Evolutionary conservation across 2,888 invertebrate species (phyloP).

Genomic region (Sphaerophoria taeniata): DNA sequence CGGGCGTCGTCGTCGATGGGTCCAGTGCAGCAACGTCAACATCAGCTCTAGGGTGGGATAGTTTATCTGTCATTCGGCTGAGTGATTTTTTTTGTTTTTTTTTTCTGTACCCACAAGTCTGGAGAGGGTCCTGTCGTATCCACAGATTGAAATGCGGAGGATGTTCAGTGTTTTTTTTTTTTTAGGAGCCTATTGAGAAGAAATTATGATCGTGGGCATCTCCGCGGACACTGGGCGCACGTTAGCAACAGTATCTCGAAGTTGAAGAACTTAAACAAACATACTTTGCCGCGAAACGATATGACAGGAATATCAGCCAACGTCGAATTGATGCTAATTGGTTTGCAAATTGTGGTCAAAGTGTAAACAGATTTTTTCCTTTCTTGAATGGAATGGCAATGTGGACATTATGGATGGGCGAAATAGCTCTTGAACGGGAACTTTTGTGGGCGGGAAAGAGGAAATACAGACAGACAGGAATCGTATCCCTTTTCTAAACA

Average conservation of each 20-base stretch:
- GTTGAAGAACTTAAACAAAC: conserved; percentile 67
- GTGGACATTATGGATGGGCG: conserved; percentile 21
- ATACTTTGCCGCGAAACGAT: conserved; percentile 57
- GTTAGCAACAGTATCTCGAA: conserved; percentile 60
- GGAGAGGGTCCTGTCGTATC: conserved; percentile 57
- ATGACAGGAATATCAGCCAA: conserved; percentile 58
- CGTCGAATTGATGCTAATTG: conserved; percentile 72
- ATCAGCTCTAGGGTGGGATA: conserved; percentile 44
- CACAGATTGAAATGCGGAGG: conserved; percentile 41
- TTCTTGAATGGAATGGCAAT: conserved; percentile 3
- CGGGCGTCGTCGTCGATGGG: neutral
- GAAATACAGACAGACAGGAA: neutral
- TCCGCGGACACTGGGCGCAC: conserved; percentile 21
- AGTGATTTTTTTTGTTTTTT: conserved; percentile 33
- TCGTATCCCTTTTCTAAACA: conserved; percentile 45
- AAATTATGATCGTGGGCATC: conserved; percentile 1
- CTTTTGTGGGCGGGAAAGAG: conserved; percentile 27
- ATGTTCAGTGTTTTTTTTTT: conserved; percentile 39
- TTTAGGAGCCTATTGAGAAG: conserved; percentile 20
- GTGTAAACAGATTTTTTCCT: conserved; percentile 58
- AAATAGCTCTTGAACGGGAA: neutral
- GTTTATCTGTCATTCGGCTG: conserved; percentile 24
- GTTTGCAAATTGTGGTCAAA: conserved; percentile 71
- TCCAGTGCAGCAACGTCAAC: neutral
- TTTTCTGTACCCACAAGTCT: neutral